Base-by-base conservation (phyloP, 2,888 invertebrate species). In the Leucophora obtusa region DNA sequence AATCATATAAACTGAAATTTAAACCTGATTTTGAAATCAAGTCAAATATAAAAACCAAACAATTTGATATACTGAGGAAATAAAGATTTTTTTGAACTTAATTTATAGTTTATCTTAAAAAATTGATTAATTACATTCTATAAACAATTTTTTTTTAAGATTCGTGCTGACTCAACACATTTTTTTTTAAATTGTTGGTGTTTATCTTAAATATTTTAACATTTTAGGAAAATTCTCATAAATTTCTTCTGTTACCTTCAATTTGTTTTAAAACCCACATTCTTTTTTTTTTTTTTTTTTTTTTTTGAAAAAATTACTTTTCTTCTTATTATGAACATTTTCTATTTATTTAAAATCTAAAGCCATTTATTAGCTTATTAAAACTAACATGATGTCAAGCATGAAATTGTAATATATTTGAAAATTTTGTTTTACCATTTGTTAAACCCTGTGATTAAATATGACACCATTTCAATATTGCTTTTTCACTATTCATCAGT, bases 391-490 rank as follows among this genome's bases (percentile, higher is more conserved):
- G 28, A 33, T 21, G 50, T 53, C 63, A 33, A 11, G 65, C 65
- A 54, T 65, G 38, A 65, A 65, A 65, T 65, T 65, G 65, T 33
- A 65, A 38, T 65, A 51, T 63, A 28, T 63, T 18, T 28, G 9
- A n/a, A 38, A 38, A 11, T 11, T 38, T 38, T 38, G 38, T 38
- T 38, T 38, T 38, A 10, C 38, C 2, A 11, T 7, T 35, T 10
- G 8, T 9, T 6, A 38, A 38, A 11, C 38, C 59, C 63, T 8
- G 14, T 59, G 70, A 71, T 72, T 80, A 80, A 76, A 80, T 71
- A 76, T 65, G 80, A 72, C 80, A 80, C 76, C 76, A 72, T 72
- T 80, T 75, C 50, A 70, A 70, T 63, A 62, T 56, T 35, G 17
- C 33, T 54, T 38, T 28, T 58, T n/a, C n/a, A 43, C 50, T 59